Percentiles rank a stretch among this genome's conserved stretches.
Evolutionary conservation across 2,113 vertebrate species (phyloP).

Genomic region (Hiodon tergisus): DNA sequence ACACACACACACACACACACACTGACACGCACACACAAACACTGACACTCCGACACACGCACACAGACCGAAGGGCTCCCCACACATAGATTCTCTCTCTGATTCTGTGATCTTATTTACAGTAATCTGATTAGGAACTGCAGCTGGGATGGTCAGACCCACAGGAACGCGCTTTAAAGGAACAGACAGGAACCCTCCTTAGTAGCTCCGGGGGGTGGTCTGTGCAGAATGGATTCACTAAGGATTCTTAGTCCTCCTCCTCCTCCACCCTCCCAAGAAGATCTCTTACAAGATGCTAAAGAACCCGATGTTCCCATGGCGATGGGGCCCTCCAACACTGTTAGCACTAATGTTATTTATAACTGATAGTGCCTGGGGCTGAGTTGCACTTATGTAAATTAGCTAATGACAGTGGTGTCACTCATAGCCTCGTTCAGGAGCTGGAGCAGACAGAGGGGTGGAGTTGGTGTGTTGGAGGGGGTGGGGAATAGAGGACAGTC

Average conservation of each 20-base stretch:
- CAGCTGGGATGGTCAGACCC: neutral
- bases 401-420: too few species aligned
- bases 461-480: neutral
- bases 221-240: neutral
- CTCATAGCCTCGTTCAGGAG: too few species aligned
- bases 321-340: neutral
- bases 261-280: neutral
- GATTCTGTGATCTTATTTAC: constrained; percentile 5
- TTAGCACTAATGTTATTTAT: neutral
- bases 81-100: constrained; percentile 2
- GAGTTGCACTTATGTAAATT: too few species aligned
- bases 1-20: neutral
- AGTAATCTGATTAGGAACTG: constrained; percentile 17
- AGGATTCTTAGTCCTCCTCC: neutral
- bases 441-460: neutral
- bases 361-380: too few species aligned
- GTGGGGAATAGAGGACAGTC: neutral
- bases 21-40: neutral
- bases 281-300: neutral
- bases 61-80: neutral
- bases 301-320: neutral
- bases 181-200: too few species aligned
- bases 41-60: neutral
- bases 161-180: neutral
- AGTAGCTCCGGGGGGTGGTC: neutral